Conservation (phyloP, 1,140 invertebrate species). For the Drosophila melanica region DNA sequence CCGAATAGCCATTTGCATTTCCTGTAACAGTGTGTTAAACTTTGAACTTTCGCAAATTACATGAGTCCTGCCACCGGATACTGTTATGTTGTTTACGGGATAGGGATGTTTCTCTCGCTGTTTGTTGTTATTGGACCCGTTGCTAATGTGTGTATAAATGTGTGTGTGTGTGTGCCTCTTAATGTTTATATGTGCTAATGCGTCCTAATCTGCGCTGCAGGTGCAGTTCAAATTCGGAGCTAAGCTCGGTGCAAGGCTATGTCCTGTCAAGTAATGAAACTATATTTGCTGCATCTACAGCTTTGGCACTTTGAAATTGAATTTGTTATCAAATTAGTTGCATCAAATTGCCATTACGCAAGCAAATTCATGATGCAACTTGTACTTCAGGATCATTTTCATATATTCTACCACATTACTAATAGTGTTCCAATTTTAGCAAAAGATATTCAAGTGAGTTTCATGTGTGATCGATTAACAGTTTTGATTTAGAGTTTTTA, state of each 20-base stretch:
- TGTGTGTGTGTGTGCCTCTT: slow-evolving; percentile 27
- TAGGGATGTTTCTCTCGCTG: slow-evolving; percentile 9
- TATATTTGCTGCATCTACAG: slow-evolving; percentile 55
- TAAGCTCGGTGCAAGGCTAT: slow-evolving; percentile 12
- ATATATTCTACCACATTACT: neutral
- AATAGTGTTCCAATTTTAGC: neutral
- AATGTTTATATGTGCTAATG: slow-evolving; percentile 66
- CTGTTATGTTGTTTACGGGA: slow-evolving; percentile 51
- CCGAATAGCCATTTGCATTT: slow-evolving; percentile 80
- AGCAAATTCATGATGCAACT: slow-evolving; percentile 33
- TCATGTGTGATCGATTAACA: no score
- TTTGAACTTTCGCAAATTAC: slow-evolving; percentile 81
- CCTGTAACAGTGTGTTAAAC: slow-evolving; percentile 77
- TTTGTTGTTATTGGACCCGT: slow-evolving; percentile 20
- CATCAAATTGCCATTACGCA: slow-evolving; percentile 69
- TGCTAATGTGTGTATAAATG: neutral
- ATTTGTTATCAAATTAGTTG: slow-evolving; percentile 79
- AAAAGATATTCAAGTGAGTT: no score
- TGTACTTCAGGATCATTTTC: slow-evolving; percentile 3
- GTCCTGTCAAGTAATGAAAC: slow-evolving; percentile 45
- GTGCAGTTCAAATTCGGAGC: slow-evolving; percentile 41
- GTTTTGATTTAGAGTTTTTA: no score
- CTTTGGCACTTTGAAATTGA: slow-evolving; percentile 74
- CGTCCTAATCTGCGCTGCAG: slow-evolving; percentile 60
- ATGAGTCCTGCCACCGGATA: slow-evolving; percentile 75